phyloP scores from a whole-genome alignment of 2,797 vertebrate species.

The Platyrinchus mystaceus region DNA sequence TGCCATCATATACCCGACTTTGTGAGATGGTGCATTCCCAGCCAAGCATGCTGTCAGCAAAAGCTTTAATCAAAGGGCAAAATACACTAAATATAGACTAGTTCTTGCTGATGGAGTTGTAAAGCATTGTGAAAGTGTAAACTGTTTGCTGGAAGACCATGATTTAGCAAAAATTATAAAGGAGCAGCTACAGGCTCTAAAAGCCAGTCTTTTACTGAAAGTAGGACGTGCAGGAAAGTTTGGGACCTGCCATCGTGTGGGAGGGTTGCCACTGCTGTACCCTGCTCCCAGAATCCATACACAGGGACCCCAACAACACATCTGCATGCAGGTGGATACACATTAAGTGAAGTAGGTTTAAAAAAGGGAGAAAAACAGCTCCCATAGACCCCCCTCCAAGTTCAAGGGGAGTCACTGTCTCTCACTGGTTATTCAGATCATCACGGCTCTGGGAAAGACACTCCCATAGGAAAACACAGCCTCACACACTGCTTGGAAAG shows the following conservation, averaged over 20 bases:
- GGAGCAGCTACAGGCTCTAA: background rate
- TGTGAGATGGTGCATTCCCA: background rate
- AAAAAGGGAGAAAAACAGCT: background rate
- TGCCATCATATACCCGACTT: background rate
- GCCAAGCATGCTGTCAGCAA: background rate
- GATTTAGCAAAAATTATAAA: slow-evolving; percentile 30
- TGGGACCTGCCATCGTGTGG: background rate
- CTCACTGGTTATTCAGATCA: background rate
- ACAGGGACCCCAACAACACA: accelerated
- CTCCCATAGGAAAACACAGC: background rate
- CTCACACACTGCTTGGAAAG: background rate
- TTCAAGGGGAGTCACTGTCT: background rate
- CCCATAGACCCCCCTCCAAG: background rate
- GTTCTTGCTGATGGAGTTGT: background rate
- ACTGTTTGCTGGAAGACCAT: background rate
- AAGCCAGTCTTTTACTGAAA: background rate
- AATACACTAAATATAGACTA: slow-evolving; percentile 10
- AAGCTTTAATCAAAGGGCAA: background rate
- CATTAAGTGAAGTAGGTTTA: background rate
- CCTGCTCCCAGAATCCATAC: background rate
- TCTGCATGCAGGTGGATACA: background rate
- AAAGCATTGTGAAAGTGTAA: background rate
- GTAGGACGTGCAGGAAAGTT: background rate
- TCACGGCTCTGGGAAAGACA: background rate
- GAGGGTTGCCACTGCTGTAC: background rate